Conservation (phyloP, 2,888 invertebrate genomes). For the Tiliacea aurago region DNA sequence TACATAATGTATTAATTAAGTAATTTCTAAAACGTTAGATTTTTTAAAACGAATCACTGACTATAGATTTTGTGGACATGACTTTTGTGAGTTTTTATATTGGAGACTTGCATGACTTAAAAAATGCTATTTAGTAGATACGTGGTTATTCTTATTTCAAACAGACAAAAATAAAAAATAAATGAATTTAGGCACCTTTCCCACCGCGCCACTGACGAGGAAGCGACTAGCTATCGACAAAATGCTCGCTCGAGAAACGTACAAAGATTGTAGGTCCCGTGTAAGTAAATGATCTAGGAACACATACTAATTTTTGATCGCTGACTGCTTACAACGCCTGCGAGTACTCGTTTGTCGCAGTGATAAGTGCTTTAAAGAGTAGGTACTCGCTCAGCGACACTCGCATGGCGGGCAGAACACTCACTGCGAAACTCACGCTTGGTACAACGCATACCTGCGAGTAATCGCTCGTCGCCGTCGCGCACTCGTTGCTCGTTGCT, state of each 20-base stretch:
- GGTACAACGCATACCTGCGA: no score
- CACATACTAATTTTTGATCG: not conserved
- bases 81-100: slow-evolving; percentile 35
- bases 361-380: no score
- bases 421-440: no score
- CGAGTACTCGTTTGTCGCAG: not conserved
- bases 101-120: slow-evolving; percentile 1
- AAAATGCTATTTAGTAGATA: not conserved
- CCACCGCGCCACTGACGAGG: not conserved
- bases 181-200: not conserved
- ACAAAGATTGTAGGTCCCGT: not conserved
- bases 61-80: slow-evolving; percentile 58
- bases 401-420: no score
- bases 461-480: no score
- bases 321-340: not conserved
- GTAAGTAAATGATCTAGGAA: not conserved
- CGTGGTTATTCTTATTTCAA: not conserved
- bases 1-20: slow-evolving; percentile 63
- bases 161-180: not conserved
- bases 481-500: no score
- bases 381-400: no score
- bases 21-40: slow-evolving; percentile 70
- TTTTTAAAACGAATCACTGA: slow-evolving; percentile 74
- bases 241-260: not conserved
- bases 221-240: not conserved